Evolutionary conservation across 1,140 invertebrate genomes (phyloP).

Genomic region (Carposina sasakii): DNA sequence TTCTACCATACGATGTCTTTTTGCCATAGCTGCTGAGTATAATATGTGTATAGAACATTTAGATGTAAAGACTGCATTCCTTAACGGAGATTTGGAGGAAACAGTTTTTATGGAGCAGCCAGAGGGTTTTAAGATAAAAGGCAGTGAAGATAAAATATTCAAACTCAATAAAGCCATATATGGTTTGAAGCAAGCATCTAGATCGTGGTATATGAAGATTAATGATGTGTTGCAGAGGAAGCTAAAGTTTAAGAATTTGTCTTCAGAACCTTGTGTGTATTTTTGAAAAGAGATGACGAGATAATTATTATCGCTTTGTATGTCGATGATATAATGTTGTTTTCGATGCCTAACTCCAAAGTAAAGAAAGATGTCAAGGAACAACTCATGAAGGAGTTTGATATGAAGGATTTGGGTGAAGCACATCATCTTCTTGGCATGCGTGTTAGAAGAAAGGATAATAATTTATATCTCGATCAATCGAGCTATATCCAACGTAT

Average conservation of each 20-base stretch:
- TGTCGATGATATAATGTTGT: neutral
- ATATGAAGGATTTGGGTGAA: neutral
- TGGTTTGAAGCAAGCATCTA: neutral
- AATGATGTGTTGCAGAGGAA: neutral
- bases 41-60: too few species aligned
- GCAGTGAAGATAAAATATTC: neutral
- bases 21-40: too few species aligned
- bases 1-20: too few species aligned
- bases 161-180: neutral
- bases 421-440: neutral
- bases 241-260: too few species aligned
- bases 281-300: too few species aligned
- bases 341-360: neutral
- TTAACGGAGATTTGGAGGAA: too few species aligned
- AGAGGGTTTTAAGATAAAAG: too few species aligned
- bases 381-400: neutral
- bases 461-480: neutral
- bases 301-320: too few species aligned
- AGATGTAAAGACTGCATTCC: too few species aligned
- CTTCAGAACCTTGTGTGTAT: too few species aligned
- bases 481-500: neutral
- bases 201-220: neutral
- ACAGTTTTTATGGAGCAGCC: too few species aligned
- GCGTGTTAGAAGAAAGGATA: neutral
- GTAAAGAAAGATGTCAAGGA: neutral